Evolutionary conservation across 2,888 invertebrate genomes (phyloP).

Genomic region (Ctena decussata): DNA sequence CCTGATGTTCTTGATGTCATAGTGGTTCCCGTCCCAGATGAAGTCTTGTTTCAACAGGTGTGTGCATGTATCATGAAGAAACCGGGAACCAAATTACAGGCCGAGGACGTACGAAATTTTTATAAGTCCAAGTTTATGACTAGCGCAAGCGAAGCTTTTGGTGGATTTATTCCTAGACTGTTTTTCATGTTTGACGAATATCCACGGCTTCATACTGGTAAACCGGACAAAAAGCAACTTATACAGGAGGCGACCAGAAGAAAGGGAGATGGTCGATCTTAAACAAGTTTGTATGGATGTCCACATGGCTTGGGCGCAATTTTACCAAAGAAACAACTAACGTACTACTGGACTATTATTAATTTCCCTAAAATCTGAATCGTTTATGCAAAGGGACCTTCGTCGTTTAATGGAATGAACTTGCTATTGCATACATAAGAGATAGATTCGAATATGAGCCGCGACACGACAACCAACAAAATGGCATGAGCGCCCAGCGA

Average conservation of each 20-base stretch:
- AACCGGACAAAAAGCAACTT: constrained; percentile 35
- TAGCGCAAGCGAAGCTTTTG: constrained; percentile 23
- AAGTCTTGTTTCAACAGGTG: constrained; percentile 16
- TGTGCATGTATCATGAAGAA: constrained; percentile 47
- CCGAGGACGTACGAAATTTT: constrained; percentile 4
- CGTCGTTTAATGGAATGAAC: too few species aligned
- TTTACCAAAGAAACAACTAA: too few species aligned
- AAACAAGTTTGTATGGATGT: too few species aligned
- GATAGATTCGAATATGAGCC: too few species aligned
- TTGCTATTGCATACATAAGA: too few species aligned
- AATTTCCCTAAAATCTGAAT: too few species aligned
- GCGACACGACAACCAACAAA: too few species aligned
- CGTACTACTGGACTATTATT: too few species aligned
- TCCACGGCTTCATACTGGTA: constrained; percentile 44
- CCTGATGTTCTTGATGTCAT: constrained; percentile 50
- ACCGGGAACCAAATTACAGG: constrained; percentile 14
- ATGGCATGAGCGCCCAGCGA: too few species aligned
- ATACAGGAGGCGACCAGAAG: constrained; percentile 1
- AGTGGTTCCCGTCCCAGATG: constrained; percentile 42
- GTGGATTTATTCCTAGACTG: neutral
- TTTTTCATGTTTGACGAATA: constrained; percentile 30
- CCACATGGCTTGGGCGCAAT: too few species aligned
- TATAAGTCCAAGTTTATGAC: neutral
- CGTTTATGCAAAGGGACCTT: too few species aligned
- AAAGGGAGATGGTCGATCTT: too few species aligned